phyloP scores from a whole-genome alignment of 1,140 invertebrate genomes.

The Triops longicaudatus region DNA sequence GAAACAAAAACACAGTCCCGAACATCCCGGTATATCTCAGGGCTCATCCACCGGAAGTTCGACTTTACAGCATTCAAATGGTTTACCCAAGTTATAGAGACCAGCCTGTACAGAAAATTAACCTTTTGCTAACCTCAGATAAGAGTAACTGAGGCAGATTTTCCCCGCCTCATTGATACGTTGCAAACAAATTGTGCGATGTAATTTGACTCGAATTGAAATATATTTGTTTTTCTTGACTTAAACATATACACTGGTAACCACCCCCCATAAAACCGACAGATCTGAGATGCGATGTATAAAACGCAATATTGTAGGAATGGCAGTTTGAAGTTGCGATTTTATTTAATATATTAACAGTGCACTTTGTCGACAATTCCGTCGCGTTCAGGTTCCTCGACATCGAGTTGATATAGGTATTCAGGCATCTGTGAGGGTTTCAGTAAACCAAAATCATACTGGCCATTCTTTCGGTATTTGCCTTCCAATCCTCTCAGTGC shows the following conservation, averaged over 20 bases:
- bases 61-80: background rate
- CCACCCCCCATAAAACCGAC: too few relatives aligned
- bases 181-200: background rate
- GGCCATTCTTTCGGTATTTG: constrained; percentile 48
- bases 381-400: constrained; percentile 14
- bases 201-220: background rate
- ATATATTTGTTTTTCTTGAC: background rate
- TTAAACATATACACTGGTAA: background rate
- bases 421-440: constrained; percentile 41
- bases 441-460: constrained; percentile 50
- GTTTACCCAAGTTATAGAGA: background rate
- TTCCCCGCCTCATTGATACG: too few relatives aligned
- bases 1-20: constrained; percentile 85
- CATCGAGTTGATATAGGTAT: background rate
- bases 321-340: background rate
- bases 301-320: too few relatives aligned
- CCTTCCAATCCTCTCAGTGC: constrained; percentile 58
- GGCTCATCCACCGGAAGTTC: background rate
- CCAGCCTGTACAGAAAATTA: background rate
- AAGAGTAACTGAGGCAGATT: background rate
- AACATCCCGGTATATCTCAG: constrained; percentile 49
- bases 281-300: too few relatives aligned
- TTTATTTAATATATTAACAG: background rate
- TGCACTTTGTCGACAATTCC: constrained; percentile 21
- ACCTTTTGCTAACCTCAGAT: background rate